These are phyloP conservation scores for Hydrozoanthus gracilis DNA, from an alignment of 92 coral and sea anemone species.

Conservation along the genomic window DNA sequence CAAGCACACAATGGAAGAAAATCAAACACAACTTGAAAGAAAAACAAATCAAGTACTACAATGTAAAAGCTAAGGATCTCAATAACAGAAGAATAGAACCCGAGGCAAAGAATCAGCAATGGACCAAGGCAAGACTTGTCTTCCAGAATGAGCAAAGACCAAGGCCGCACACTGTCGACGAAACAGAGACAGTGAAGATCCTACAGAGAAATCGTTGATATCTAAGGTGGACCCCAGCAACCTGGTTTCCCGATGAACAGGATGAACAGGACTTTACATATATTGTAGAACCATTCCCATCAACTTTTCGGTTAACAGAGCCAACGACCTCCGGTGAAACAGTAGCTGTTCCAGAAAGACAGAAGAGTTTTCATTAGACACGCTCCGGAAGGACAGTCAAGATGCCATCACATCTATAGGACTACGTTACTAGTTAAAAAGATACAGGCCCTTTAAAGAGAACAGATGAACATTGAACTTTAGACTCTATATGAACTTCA, in stretches of 20 bases:
- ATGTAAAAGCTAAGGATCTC: too few relatives aligned
- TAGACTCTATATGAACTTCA: too few relatives aligned
- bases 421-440: slow-evolving; percentile 27
- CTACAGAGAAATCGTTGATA: too few relatives aligned
- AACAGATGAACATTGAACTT: too few relatives aligned
- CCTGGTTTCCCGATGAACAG: slow-evolving; percentile 12
- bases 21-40: background rate
- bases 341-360: slow-evolving; percentile 25
- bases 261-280: slow-evolving; percentile 15
- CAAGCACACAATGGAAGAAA: too few relatives aligned
- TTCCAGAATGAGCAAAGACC: slow-evolving; percentile 39
- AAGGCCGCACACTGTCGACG: background rate
- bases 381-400: slow-evolving; percentile 50
- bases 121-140: slow-evolving; percentile 44
- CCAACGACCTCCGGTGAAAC: background rate
- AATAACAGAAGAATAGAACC: background rate
- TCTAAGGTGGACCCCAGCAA: slow-evolving; percentile 1
- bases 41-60: slow-evolving; percentile 16
- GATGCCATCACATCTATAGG: slow-evolving; percentile 30
- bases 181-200: too few relatives aligned
- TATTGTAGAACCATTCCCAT: slow-evolving; percentile 15
- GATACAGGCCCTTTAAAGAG: background rate
- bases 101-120: background rate
- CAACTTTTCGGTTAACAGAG: slow-evolving; percentile 7
- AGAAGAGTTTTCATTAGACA: slow-evolving; percentile 30